phyloP scores from a whole-genome alignment of 2,797 vertebrate species.

The Heterohyrax brucei region DNA sequence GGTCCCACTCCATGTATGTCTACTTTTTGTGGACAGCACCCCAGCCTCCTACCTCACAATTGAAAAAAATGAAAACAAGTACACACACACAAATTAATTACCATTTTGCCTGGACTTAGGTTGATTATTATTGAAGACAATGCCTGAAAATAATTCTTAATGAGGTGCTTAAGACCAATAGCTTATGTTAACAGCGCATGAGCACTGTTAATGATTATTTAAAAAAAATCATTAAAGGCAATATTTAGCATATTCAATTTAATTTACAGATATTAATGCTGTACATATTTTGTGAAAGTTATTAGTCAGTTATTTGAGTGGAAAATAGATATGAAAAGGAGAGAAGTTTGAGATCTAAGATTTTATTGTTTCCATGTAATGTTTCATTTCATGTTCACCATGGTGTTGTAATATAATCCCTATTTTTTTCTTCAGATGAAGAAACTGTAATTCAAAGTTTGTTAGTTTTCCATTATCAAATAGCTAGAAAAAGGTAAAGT shows the following conservation, averaged over 20 bases:
- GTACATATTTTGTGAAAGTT: not conserved
- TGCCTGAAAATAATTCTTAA: not conserved
- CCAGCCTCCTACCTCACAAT: not conserved
- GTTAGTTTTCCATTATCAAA: not conserved
- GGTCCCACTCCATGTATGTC: rapidly evolving
- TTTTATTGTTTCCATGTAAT: not conserved
- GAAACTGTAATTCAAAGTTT: not conserved
- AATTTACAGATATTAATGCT: not conserved
- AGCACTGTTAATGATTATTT: conserved; percentile 3
- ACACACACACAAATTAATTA: not conserved
- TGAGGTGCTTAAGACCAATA: not conserved
- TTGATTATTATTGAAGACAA: conserved; percentile 4
- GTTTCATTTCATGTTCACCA: not conserved
- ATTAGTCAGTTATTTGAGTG: not conserved
- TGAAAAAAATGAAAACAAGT: not conserved
- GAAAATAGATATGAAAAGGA: not conserved
- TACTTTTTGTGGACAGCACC: not conserved
- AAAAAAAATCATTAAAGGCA: not conserved
- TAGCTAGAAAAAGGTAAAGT: not conserved
- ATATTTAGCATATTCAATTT: not conserved
- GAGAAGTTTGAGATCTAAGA: not conserved
- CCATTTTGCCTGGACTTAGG: not conserved
- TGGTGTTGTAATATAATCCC: not conserved
- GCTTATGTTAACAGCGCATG: not conserved
- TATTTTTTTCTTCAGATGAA: not conserved